These are phyloP conservation scores for Myiozetetes cayanensis DNA, from an alignment of 2,113 vertebrate species.

Conservation along the genomic window DNA sequence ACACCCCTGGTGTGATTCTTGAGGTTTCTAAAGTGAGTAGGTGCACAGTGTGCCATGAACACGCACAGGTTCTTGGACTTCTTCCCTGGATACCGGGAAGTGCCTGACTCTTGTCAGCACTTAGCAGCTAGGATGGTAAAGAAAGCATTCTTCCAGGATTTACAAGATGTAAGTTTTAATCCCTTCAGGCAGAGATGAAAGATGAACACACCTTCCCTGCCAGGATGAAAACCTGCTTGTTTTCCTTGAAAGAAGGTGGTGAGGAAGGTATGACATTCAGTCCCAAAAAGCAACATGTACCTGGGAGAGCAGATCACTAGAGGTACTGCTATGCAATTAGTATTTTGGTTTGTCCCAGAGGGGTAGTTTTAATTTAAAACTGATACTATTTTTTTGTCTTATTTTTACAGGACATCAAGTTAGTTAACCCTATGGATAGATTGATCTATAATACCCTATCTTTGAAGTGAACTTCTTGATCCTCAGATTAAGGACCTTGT, in stretches of 20 bases:
- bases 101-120: background rate
- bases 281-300: background rate
- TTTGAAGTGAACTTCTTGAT: background rate
- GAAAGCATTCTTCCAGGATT: background rate
- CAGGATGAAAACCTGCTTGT: background rate
- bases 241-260: background rate
- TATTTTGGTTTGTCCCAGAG: background rate
- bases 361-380: background rate
- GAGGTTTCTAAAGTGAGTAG: background rate
- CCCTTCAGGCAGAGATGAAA: slow-evolving; percentile 12
- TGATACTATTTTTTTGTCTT: background rate
- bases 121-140: background rate
- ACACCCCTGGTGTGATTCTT: background rate
- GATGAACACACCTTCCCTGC: background rate
- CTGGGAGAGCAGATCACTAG: background rate
- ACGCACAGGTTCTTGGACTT: slow-evolving; percentile 1
- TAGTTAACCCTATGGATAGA: background rate
- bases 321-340: background rate
- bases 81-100: background rate
- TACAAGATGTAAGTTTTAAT: slow-evolving; percentile 1
- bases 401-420: background rate
- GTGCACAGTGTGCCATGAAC: background rate
- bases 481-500: background rate
- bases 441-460: fast-evolving
- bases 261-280: background rate